Conservation (phyloP, 2,113 vertebrate genomes). For the Gadus chalcogrammus region DNA sequence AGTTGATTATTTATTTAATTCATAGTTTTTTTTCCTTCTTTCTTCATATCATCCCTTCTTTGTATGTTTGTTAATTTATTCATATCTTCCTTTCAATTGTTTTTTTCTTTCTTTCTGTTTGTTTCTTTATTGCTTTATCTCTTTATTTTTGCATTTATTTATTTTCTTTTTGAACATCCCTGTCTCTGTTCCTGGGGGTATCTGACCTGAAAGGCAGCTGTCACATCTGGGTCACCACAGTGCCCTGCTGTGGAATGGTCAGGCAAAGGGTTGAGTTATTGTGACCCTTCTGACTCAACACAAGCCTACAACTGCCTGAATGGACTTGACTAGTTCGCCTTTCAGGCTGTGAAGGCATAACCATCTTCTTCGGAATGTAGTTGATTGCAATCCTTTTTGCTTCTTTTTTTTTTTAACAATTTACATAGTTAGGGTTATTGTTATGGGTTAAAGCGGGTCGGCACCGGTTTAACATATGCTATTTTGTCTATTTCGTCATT, state of each 20-base stretch:
- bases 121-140: neutral
- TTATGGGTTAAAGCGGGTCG: slow-evolving; percentile 31
- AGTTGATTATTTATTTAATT: neutral
- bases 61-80: neutral
- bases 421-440: slow-evolving; percentile 18
- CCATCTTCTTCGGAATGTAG: too few relatives aligned
- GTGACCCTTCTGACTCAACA: slow-evolving; percentile 36
- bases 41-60: slow-evolving; percentile 2
- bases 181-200: slow-evolving; percentile 12
- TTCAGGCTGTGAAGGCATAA: too few relatives aligned
- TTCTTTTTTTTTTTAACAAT: slow-evolving; percentile 1
- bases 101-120: slow-evolving; percentile 9
- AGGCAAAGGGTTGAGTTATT: slow-evolving; percentile 36
- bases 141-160: neutral
- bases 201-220: slow-evolving; percentile 41
- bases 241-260: slow-evolving; percentile 30
- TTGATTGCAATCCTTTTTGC: too few relatives aligned
- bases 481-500: neutral
- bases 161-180: slow-evolving; percentile 15
- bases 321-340: too few relatives aligned
- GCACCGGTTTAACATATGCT: neutral
- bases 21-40: neutral
- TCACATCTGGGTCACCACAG: slow-evolving; percentile 46
- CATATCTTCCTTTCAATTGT: neutral
- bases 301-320: neutral